A percentile compares a stretch with the other conserved stretches of the same genome.
Evolutionary conservation across 2,113 vertebrate genomes (phyloP).

Genomic region (Colaptes auratus): DNA sequence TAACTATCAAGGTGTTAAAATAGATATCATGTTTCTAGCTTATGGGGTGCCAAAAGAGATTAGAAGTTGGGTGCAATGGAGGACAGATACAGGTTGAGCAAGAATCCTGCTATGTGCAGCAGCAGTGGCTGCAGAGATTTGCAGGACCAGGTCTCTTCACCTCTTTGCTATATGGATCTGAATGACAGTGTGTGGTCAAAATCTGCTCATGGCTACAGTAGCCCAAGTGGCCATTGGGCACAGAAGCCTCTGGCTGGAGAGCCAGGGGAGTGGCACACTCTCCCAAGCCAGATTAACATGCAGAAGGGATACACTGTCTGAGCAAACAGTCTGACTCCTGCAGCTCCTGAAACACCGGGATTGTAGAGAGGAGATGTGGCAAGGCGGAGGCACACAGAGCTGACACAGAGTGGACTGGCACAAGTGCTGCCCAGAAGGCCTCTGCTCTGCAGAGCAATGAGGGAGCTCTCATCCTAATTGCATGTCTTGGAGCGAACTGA

Average conservation of each 20-base stretch:
- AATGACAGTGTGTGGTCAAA: neutral
- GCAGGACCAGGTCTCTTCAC: neutral
- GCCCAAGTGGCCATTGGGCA: neutral
- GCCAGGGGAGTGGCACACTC: fast-evolving
- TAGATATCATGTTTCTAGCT: neutral
- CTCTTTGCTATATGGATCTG: neutral
- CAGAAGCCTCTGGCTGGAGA: neutral
- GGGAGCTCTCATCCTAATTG: conserved; percentile 37
- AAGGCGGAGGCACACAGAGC: neutral
- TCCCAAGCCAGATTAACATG: neutral
- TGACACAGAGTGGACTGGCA: neutral
- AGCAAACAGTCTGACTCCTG: neutral
- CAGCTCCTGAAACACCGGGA: neutral
- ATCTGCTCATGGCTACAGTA: neutral
- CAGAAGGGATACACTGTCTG: neutral
- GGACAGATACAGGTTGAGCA: neutral
- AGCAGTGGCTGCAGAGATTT: neutral
- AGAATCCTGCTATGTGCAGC: neutral
- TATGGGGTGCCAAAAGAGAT: neutral
- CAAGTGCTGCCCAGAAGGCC: conserved; percentile 18
- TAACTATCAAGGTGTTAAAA: neutral
- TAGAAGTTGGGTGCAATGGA: neutral
- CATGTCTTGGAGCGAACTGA: conserved; percentile 6
- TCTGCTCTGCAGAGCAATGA: neutral
- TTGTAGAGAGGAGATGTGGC: neutral